Evolutionary conservation across 2,113 vertebrate genomes (phyloP), one percentile per base, ranked within the genome.

Genomic region (Mugil cephalus): DNA sequence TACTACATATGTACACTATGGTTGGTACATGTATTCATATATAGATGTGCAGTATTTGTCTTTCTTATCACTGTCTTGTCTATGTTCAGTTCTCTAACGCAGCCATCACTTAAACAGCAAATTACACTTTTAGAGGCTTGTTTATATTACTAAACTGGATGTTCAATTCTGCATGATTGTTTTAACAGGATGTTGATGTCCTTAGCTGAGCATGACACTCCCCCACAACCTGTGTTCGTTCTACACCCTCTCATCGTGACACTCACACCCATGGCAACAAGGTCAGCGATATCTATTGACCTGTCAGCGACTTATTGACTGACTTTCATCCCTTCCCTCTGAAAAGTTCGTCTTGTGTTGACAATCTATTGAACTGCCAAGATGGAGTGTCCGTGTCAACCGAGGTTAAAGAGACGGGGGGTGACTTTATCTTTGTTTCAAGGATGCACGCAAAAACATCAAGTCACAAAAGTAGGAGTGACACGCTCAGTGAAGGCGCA

Each of bases 231-330:
- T 24, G n/a, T 70, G n/a, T 34, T 69, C 5, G 7, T 50, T 71
- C 38, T 56, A 42, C 67, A 43, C n/a, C 61, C 62, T 47, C 62
- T 58, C 54, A 76, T 54, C 14, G 17, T 78, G 73, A 82, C 68
- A 51, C 61, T 72, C 17, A 15, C 5, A 6, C 53, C 58, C 24
- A 1, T 69, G 51, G 74, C 77, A 81, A 74, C 62, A 55, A 80
- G 84, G 87, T 88, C 86, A 87, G 67, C 14, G 8, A 68, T 73
- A 87, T 88, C 83, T 75, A 86, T 79, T 76, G 86, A 89, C 79
- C 81, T 78, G 86, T 74, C 83, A 77, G 30, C 19, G 43, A 34
- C 66, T 67, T 85, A 86, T 90, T 87, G 88, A 89, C 45, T 62
- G 79, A 77, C 86, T 85, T 85, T 88, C 55, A 85, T 82, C 79